phyloP scores from a whole-genome alignment of 2,113 vertebrate species.

The Apistogramma diplotaenia region DNA sequence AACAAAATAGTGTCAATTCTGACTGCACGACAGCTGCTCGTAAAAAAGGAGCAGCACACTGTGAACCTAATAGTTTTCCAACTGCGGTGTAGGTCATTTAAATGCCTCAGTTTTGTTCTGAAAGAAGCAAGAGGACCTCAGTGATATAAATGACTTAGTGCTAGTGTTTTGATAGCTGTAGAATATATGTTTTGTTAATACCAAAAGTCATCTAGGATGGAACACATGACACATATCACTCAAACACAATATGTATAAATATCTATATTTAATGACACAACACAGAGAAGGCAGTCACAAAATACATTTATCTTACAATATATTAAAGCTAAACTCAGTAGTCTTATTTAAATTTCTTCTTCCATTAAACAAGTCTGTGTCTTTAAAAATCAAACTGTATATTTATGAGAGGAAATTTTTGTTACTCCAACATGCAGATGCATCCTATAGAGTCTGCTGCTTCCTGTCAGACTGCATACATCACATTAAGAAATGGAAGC shows the following conservation, averaged over 20 bases:
- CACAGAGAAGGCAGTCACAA: neutral
- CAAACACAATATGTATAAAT: neutral
- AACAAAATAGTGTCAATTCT: neutral
- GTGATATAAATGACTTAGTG: neutral
- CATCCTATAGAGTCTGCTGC: neutral
- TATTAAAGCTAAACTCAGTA: neutral
- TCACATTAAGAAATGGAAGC: conserved; percentile 3
- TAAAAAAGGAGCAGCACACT: neutral
- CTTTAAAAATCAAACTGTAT: neutral
- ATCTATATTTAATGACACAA: neutral
- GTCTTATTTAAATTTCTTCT: neutral
- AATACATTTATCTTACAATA: neutral
- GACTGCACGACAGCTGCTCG: neutral
- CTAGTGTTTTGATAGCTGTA: neutral
- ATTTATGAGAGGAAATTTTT: neutral
- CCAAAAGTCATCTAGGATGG: neutral
- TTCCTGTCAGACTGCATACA: conserved; percentile 21
- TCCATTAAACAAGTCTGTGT: neutral
- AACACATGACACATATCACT: neutral
- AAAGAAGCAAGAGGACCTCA: neutral
- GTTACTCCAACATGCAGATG: neutral
- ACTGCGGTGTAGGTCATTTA: neutral
- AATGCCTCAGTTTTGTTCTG: neutral
- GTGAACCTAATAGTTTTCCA: neutral
- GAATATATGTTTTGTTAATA: neutral